Percentiles rank a stretch among this genome's conserved stretches.
These are phyloP conservation scores for Catharus fuscescens DNA, from an alignment of 2,113 vertebrate species.

Conservation along the genomic window DNA sequence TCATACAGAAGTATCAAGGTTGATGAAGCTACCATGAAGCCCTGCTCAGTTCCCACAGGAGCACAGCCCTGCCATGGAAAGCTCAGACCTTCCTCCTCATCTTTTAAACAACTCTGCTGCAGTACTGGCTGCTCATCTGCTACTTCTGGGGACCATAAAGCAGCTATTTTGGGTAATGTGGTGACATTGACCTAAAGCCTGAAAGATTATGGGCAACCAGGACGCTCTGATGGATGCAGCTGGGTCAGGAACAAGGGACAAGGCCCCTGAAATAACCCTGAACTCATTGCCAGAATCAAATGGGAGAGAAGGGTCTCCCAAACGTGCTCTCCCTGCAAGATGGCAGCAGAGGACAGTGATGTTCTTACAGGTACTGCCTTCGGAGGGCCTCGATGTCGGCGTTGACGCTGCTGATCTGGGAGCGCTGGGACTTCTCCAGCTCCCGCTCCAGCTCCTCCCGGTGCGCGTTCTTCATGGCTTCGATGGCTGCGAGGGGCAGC, in stretches of 20 bases:
- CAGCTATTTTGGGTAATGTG: background rate
- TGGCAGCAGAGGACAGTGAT: accelerated
- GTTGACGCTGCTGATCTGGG: conserved; percentile 90
- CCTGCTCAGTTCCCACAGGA: accelerated
- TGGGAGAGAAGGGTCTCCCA: background rate
- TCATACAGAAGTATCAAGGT: accelerated
- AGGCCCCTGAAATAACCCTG: accelerated
- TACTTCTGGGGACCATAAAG: background rate
- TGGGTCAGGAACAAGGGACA: accelerated
- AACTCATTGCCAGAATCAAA: background rate
- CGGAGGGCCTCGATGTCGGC: conserved; percentile 90
- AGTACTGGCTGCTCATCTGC: background rate
- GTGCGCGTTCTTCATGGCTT: conserved; percentile 99
- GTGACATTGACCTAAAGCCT: background rate
- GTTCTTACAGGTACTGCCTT: conserved; percentile 87
- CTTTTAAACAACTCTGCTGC: accelerated
- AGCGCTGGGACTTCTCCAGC: conserved; percentile 91
- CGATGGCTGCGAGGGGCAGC: conserved; percentile 81
- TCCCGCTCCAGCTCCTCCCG: conserved; percentile 88
- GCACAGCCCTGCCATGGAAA: background rate
- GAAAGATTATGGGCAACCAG: background rate
- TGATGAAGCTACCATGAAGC: background rate
- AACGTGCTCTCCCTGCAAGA: accelerated
- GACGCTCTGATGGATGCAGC: background rate
- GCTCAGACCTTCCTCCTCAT: background rate